Evolutionary conservation across 2,113 vertebrate genomes (phyloP).

Genomic region (Prolemur simus): DNA sequence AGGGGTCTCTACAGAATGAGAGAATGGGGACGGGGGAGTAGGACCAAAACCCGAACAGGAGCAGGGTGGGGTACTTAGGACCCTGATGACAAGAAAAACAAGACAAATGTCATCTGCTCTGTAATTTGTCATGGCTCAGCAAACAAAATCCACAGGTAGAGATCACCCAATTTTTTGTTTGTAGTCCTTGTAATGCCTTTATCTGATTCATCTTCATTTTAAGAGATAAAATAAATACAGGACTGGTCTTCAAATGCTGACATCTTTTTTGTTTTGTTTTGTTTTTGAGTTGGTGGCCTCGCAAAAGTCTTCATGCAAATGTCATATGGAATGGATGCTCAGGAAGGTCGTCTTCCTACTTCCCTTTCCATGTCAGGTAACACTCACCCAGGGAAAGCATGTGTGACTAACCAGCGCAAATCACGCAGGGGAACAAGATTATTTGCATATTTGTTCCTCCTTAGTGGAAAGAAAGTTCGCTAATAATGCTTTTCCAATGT

Average conservation of each 20-base stretch:
- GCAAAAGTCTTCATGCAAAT: neutral
- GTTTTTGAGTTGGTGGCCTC: neutral
- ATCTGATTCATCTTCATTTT: neutral
- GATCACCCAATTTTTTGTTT: neutral
- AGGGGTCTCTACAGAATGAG: neutral
- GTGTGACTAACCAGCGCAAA: neutral
- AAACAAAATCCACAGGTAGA: neutral
- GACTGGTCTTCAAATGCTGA: neutral
- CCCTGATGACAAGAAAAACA: neutral
- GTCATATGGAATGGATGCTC: neutral
- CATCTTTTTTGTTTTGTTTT: neutral
- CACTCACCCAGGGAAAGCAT: neutral
- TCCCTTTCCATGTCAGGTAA: neutral
- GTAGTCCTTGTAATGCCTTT: neutral
- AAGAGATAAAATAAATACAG: neutral
- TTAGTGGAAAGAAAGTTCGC: constrained; percentile 44
- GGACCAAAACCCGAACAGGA: neutral
- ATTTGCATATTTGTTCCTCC: neutral
- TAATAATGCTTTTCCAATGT: neutral
- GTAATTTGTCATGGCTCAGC: neutral
- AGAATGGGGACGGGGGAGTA: no score
- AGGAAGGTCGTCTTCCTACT: neutral
- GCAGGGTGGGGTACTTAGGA: neutral
- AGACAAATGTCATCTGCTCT: neutral
- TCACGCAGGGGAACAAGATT: neutral